Conservation (phyloP, 2,113 vertebrate genomes). For the Monarcha castaneiventris region DNA sequence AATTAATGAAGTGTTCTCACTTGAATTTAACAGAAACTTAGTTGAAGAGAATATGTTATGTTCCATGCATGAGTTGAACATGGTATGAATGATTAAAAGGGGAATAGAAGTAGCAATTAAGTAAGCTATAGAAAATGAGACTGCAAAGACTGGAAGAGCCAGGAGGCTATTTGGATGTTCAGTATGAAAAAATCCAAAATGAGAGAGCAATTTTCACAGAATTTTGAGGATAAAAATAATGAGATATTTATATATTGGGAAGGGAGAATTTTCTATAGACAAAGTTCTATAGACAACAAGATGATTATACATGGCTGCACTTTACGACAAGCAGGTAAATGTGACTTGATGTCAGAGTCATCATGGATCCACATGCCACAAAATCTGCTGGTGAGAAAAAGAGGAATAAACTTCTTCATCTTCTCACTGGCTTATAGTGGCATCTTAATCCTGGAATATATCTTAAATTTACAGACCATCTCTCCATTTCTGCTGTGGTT, state of each 20-base stretch:
- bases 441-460: background rate
- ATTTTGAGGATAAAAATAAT: background rate
- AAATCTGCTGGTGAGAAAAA: background rate
- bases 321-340: background rate
- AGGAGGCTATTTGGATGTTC: background rate
- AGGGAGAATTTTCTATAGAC: background rate
- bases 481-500: background rate
- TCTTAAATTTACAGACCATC: background rate
- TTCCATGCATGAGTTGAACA: background rate
- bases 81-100: background rate
- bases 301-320: background rate
- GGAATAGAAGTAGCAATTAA: background rate
- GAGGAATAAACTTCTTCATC: background rate
- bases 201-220: background rate
- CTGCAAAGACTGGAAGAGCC: background rate
- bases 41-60: background rate
- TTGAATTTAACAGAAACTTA: background rate
- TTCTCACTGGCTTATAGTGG: background rate
- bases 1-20: background rate
- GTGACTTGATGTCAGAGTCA: background rate
- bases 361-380: background rate
- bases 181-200: background rate
- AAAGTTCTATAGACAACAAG: background rate
- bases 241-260: background rate
- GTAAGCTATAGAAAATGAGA: background rate